Conservation (phyloP, 2,888 invertebrate species). For the Ceramica pisi region DNA sequence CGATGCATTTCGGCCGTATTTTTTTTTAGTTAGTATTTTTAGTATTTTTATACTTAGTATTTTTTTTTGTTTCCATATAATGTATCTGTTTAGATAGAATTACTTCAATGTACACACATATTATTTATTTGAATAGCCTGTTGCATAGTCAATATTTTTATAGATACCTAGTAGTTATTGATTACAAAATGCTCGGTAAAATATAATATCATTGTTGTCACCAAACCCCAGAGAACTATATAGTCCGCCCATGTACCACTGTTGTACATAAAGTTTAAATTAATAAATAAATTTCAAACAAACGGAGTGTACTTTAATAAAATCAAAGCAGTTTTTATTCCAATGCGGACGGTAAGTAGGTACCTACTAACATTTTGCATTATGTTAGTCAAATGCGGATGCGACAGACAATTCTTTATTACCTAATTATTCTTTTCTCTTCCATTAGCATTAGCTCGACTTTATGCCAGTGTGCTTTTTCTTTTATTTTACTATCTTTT, state of each 20-base stretch:
- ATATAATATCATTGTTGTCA: neutral
- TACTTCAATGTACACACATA: too few species aligned
- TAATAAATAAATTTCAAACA: neutral
- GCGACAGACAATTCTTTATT: neutral
- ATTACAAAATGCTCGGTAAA: neutral
- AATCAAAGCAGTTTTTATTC: slow-evolving; percentile 18
- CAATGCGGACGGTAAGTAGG: neutral
- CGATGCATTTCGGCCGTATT: neutral
- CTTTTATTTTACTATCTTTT: neutral
- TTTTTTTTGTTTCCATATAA: too few species aligned
- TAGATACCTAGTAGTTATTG: too few species aligned
- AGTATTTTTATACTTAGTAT: too few species aligned
- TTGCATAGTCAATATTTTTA: too few species aligned
- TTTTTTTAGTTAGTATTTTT: too few species aligned
- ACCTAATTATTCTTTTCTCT: neutral
- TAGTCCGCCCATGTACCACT: too few species aligned
- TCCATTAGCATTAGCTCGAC: slow-evolving; percentile 10
- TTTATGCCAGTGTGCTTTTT: neutral
- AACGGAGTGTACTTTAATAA: slow-evolving; percentile 1
- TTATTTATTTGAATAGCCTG: neutral
- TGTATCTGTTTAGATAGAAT: too few species aligned
- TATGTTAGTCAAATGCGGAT: slow-evolving; percentile 9
- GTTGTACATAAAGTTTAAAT: too few species aligned
- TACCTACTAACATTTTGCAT: too few species aligned
- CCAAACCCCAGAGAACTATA: neutral